Base-by-base conservation (phyloP, 2,888 invertebrate genomes). In the Pseudococcus jackbeardsleyi region DNA sequence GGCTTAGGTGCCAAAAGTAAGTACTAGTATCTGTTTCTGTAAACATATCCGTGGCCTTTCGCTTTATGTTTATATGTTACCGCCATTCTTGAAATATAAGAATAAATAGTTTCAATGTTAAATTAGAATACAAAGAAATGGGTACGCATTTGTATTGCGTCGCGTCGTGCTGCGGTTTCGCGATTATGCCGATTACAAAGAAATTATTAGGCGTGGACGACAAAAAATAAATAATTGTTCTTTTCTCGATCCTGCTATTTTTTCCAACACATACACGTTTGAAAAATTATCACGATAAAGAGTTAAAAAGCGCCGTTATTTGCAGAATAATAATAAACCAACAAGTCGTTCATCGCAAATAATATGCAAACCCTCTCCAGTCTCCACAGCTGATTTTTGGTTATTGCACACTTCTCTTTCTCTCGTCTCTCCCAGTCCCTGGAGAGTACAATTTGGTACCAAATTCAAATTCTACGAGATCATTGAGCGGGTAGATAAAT, bases 1-100 rank as follows among this genome's bases (percentile, higher is more conserved):
- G 94, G 90, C 91, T 94, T 90, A 93, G 93, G 91, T 93, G 93
- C 92, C 94, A 94, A 91, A 93, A 90, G 90, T 90, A 88, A 89
- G 85, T 72, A 46, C 42, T 11, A 1, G 26, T 33, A 68, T 84
- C 82, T n/a, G 5, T 42, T 86, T 79, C 26, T 5, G 42, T 86
- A 89, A 85, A 72, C 50, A 72, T 59, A 59, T 54, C 54, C 5
- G 17, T 54, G 54, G 17, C 59, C 19, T 59, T 8, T 19, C 59
- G 59, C 7, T 19, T 59, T 19, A 15, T 6, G 19, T 64, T 72
- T 72, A 26, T 72, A 72, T 33, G 26, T 33, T 72, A 15, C 68
- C 68, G 68, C 68, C 68, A 26, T 33, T 26, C 68, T 72, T 72
- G 59, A 59, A 59, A 59, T 59, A 59, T 72, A 33, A 26, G 68